Evolutionary conservation across 1,140 invertebrate species (phyloP), one percentile per base, ranked within the genome.

Genomic region (Papilio polyxenes): DNA sequence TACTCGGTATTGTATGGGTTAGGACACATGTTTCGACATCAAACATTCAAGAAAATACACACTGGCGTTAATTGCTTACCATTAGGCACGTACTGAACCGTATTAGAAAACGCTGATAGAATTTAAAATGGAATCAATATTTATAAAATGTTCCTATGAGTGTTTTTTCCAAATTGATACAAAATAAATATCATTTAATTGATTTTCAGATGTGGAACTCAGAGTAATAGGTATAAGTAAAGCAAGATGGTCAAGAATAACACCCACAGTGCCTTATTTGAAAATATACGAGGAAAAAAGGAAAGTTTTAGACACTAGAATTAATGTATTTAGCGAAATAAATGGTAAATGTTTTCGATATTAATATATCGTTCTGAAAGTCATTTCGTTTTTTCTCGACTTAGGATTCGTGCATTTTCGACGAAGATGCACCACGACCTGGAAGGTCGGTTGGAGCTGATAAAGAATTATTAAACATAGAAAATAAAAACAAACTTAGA

Each of bases 281-380:
- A 92, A 89, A 86, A 85, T 92, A 44, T 94, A 93, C 83, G 91
- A 92, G 0, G 88, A 92, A 83, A 92, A 90, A 79, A 83, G 83
- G 65, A 89, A 89, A 81, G 75, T 93, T 62, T 81, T 93, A 13
- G 81, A 86, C 44, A 85, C 89, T 20, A 82, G 82, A 20, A 88
- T 91, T 77, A 85, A 92, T 79, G 84, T 92, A 44, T 92, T 93
- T 84, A 79, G 80, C 15, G 87, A 90, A 62, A 77, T 89, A 23
- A 81, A 87, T 74, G 89, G 91, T 90, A 87, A 85, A 82, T 53
- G 51, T 53, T 76, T 53, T 40, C 17, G 13, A 51, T 51, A n/a
- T n/a, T n/a, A n/a, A n/a, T n/a, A n/a, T n/a, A n/a, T n/a, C n/a
- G n/a, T n/a, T n/a, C n/a, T n/a, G n/a, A n/a, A n/a, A n/a, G n/a